phyloP scores from a whole-genome alignment of 2,888 invertebrate species.

The Tromatobia lineatoria region DNA sequence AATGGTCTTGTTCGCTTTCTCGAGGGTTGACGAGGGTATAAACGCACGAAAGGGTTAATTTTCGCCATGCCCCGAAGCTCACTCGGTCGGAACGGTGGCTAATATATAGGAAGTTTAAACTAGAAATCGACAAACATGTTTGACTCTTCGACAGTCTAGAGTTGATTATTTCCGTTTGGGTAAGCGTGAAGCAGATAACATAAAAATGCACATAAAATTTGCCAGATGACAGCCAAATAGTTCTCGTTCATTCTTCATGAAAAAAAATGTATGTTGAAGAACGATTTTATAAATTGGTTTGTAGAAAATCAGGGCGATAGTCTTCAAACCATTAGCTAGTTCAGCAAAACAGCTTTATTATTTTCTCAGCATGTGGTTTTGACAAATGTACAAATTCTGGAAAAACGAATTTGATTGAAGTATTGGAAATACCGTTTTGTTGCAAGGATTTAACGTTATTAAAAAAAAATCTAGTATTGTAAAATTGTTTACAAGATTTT shows the following conservation, averaged over 20 bases:
- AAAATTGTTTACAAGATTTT: too few relatives aligned
- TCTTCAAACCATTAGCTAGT: too few relatives aligned
- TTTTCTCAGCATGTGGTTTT: too few relatives aligned
- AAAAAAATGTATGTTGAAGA: too few relatives aligned
- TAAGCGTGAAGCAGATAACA: slow-evolving; percentile 1
- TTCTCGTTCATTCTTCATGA: slow-evolving; percentile 12
- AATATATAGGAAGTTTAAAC: slow-evolving; percentile 12
- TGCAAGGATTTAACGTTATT: too few relatives aligned
- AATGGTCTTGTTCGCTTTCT: slow-evolving; percentile 64
- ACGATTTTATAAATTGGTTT: too few relatives aligned
- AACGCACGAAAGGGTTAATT: slow-evolving; percentile 40
- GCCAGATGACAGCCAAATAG: background rate
- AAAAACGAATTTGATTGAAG: too few relatives aligned
- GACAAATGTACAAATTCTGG: too few relatives aligned
- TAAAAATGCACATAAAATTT: background rate
- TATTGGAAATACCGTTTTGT: too few relatives aligned
- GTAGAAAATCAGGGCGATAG: too few relatives aligned
- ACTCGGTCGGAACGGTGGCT: background rate
- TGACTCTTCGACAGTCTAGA: slow-evolving; percentile 55
- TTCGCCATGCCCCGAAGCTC: slow-evolving; percentile 21
- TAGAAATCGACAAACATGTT: slow-evolving; percentile 52
- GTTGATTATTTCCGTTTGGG: background rate
- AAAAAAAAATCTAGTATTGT: too few relatives aligned
- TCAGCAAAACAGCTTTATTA: too few relatives aligned
- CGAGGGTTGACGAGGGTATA: slow-evolving; percentile 59